Base-by-base conservation (phyloP, 2,797 vertebrate species). In the Enteromius unitaeniatus region DNA sequence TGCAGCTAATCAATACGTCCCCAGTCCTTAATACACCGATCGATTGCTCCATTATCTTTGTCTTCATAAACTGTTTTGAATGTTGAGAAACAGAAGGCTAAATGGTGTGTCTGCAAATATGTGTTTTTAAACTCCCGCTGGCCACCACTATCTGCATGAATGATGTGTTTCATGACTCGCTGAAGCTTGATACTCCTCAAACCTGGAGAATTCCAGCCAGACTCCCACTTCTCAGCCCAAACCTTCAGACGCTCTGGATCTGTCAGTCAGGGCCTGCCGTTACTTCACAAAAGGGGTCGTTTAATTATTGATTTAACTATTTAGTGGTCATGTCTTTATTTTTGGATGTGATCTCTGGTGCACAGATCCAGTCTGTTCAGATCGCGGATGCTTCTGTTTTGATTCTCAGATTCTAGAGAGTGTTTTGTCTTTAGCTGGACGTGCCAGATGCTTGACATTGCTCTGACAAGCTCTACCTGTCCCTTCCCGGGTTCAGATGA, bases 271-370 rank as follows among this genome's bases (percentile, higher is more conserved):
- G 86, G 89, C 86, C 90, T 89, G 92, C 91, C 91, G 89, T 88
- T 90, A 86, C 90, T 87, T 13, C 15, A 85, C 89, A 91, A 89
- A 93, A 91, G 90, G 88, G 73, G 78, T 89, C 85, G 89, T 93
- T 95, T 92, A 95, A 95, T 94, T 93, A 94, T 93, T 94, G 92
- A 94, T 90, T 89, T 89, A 86, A 88, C 86, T 28, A 82, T 91
- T 90, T 94, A 91, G 88, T 86, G 83, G 86, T 86, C 82, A 72
- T 85, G 86, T 42, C 58, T 60, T 58, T 28, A 28, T 60, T 49
- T 81, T 53, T 78, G 77, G 49, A 80, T 37, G 64, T 17, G 51
- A 70, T 45, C 26, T 69, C 55, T 23, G 28, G 45, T 69, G 49
- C 83, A 78, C 67, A 74, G 80, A 45, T 51, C 58, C 5, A 13